Evolutionary conservation across 2,888 invertebrate species (phyloP), one percentile per base, ranked within the genome.

Genomic region (Phania funesta): DNA sequence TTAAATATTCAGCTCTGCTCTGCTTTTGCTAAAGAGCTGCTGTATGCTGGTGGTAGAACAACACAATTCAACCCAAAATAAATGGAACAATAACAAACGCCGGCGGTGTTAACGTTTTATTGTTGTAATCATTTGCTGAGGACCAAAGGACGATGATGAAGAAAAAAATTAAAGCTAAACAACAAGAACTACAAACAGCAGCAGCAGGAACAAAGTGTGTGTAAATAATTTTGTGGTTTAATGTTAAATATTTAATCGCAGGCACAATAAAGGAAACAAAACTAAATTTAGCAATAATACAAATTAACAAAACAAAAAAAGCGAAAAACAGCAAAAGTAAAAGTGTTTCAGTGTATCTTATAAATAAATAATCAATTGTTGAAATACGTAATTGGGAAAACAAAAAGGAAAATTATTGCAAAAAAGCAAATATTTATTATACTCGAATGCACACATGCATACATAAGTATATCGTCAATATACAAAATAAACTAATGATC

Each of bases 21-120:
- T 38, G 68, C 16, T 44, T 32, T 54, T 29, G 24, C 54, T 54
- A 64, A 62, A 64, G 64, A 65, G 62, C 52, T 68, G 46, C 5
- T 52, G 62, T 64, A 9, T 60, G 65, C 56, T 78, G 71, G 71
- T 71, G 78, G 73, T 73, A 68, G 41, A 70, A 65, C 46, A 70
- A 75, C 44, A 56, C 11, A 48, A 54, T 62, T 52, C 29, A 29
- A 52, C 22, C 41, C 48, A 56, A 29, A 58, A 74, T 65, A 29
- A 71, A 71, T 76, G 54, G 20, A 78, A 74, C 70, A 70, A 78
- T 70, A 67, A 54, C 65, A 82, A 82, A 75, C 70, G 78, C 74
- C 78, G 82, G 46, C 78, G 78, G 82, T 78, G 74, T 75, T 82
- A 74, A 78, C 70, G 29, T 52, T 54, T 44, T 74, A 54, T 75